phyloP scores from a whole-genome alignment of 2,113 vertebrate species.

The Paedocypris sp. region DNA sequence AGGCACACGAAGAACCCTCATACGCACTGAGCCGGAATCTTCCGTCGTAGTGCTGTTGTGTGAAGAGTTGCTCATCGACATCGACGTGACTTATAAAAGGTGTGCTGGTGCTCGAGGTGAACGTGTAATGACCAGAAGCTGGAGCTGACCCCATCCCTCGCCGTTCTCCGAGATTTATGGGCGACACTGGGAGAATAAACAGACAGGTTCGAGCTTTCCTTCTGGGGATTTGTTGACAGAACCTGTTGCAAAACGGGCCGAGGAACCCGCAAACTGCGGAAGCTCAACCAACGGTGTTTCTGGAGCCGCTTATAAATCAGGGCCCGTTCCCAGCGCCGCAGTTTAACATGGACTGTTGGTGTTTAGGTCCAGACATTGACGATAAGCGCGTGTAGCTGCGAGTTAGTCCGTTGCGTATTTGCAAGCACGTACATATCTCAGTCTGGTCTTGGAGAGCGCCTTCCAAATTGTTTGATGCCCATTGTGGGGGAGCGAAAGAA shows the following conservation, averaged over 20 bases:
- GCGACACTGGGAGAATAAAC: conserved; percentile 58
- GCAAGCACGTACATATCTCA: conserved; percentile 18
- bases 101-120: conserved; percentile 25
- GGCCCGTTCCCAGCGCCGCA: conserved; percentile 72
- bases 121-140: conserved; percentile 45
- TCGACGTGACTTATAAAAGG: conserved; percentile 41
- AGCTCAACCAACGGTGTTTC: conserved; percentile 92
- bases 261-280: conserved; percentile 97
- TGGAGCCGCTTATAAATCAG: conserved; percentile 68
- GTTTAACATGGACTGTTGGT: conserved; percentile 55
- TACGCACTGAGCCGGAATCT: conserved; percentile 57
- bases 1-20: conserved; percentile 87
- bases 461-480: conserved; percentile 52
- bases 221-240: conserved; percentile 82
- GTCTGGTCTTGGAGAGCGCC: conserved; percentile 46
- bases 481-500: conserved; percentile 49
- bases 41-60: conserved; percentile 56
- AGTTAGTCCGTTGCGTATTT: not conserved
- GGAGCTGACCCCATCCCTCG: conserved; percentile 32
- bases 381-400: conserved; percentile 2
- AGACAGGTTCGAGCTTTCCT: conserved; percentile 57
- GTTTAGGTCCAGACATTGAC: conserved; percentile 12
- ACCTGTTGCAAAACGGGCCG: conserved; percentile 83
- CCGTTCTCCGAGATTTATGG: conserved; percentile 40
- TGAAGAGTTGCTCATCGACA: conserved; percentile 31